Base-by-base conservation (phyloP, 2,113 vertebrate genomes). In the Cyphomyrus plagiostoma region DNA sequence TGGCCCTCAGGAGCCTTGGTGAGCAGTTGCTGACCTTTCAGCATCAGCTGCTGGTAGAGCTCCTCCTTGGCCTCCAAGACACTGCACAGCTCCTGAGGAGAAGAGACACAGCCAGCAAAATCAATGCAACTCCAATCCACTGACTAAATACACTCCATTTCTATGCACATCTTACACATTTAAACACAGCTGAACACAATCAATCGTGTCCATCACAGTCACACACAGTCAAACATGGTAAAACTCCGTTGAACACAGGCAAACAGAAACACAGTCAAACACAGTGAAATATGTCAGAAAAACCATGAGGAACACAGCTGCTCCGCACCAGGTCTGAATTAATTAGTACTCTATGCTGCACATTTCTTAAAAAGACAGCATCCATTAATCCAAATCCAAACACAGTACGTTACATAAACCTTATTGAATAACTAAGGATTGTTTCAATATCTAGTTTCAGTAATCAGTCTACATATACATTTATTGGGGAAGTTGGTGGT, bases 31-130 rank as follows among this genome's bases (percentile, higher is more conserved):
- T 95, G 96, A 56, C 98, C 98, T 91, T 97, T 98, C 90, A 95
- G 93, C 94, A 97, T 94, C 92, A 99, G 95, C 92, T 93, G 90
- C 91, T 93, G 95, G 74, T 97, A 99, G 0, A 96, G 95, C 92
- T 97, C 97, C 93, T 99, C 98, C 95, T 99, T 99, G 74, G 91
- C 93, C 95, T 97, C 96, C 92, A 98, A 96, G 90, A 95, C 94
- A 91, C 95, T 94, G 94, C 97, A 99, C 90, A 99, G 94, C 94
- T 99, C 98, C 98, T 99, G 93, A 90, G 94, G 86, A 42, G 92
- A 3, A 42, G 88, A 92, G 50, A 42, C 35, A 48, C 26, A 21
- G 66, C 21, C 21, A 77, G 19, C 30, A 42, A 30, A 3, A 88
- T 70, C 26, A 48, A n/a, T 30, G 56, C 19, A 77, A 58, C 45